Evolutionary conservation across 2,113 vertebrate genomes (phyloP).

Genomic region (Zosterops japonicus): DNA sequence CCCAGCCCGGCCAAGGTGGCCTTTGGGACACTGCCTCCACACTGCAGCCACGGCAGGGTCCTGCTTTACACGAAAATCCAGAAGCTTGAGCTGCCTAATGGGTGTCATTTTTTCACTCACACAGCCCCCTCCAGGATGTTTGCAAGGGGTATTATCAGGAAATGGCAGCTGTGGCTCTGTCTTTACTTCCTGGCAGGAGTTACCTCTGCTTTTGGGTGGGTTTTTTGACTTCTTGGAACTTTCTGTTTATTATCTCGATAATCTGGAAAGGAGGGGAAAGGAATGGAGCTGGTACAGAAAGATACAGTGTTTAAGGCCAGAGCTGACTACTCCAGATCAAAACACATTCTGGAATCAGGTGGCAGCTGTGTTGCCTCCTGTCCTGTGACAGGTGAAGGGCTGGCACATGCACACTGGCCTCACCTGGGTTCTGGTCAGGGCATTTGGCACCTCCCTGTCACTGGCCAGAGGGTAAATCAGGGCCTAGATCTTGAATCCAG

Average conservation of each 20-base stretch:
- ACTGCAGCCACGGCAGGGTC: accelerated
- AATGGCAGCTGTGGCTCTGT: neutral
- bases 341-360: neutral
- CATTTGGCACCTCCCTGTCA: neutral
- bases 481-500: neutral
- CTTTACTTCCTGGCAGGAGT: neutral
- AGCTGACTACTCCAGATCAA: neutral
- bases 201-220: neutral
- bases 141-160: neutral
- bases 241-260: neutral
- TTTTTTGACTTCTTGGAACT: constrained; percentile 25
- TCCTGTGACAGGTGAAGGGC: neutral
- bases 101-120: neutral
- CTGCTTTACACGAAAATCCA: neutral
- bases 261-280: neutral
- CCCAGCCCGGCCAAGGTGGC: neutral
- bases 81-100: neutral
- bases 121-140: neutral
- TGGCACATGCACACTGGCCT: neutral
- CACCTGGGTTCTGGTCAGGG: neutral
- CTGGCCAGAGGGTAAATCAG: neutral
- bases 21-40: neutral
- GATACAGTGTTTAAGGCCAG: neutral
- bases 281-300: neutral
- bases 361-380: neutral